Evolutionary conservation across 2,113 vertebrate genomes (phyloP).

Genomic region (Ploceus nigricollis): DNA sequence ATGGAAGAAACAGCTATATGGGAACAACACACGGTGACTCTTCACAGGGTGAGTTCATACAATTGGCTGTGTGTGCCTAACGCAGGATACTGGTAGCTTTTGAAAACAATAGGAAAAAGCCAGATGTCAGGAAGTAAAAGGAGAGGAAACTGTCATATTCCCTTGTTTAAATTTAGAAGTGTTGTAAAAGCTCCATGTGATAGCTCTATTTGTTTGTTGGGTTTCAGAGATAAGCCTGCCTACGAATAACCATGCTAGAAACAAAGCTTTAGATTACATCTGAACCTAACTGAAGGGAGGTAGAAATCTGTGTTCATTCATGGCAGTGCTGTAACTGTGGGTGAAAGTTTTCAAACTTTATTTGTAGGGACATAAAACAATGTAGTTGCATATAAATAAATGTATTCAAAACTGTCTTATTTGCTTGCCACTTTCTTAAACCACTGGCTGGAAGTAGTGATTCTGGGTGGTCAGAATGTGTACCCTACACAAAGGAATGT

Average conservation of each 20-base stretch:
- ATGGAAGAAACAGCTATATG: slow-evolving; percentile 99
- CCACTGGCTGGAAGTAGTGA: background rate
- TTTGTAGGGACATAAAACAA: background rate
- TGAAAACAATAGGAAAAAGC: slow-evolving; percentile 83
- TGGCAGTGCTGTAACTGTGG: background rate
- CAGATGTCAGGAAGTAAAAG: slow-evolving; percentile 90
- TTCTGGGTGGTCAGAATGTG: background rate
- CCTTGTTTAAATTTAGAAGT: slow-evolving; percentile 71
- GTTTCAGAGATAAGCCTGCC: background rate
- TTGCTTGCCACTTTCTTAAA: background rate
- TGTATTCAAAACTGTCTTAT: background rate
- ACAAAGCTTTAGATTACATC: background rate
- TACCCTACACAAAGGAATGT: background rate
- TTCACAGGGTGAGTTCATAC: slow-evolving; percentile 91
- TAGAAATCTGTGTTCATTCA: background rate
- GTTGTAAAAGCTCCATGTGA: slow-evolving; percentile 51
- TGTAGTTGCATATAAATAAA: background rate
- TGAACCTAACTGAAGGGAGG: background rate
- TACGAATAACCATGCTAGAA: background rate
- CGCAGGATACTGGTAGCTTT: slow-evolving; percentile 80
- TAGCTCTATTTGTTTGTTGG: background rate
- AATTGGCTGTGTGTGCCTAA: slow-evolving; percentile 53
- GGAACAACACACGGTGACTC: slow-evolving; percentile 99
- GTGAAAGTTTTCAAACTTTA: background rate
- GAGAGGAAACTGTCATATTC: slow-evolving; percentile 78